phyloP scores from a whole-genome alignment of 2,113 vertebrate species.

The Rhinolophus ferrumequinum region DNA sequence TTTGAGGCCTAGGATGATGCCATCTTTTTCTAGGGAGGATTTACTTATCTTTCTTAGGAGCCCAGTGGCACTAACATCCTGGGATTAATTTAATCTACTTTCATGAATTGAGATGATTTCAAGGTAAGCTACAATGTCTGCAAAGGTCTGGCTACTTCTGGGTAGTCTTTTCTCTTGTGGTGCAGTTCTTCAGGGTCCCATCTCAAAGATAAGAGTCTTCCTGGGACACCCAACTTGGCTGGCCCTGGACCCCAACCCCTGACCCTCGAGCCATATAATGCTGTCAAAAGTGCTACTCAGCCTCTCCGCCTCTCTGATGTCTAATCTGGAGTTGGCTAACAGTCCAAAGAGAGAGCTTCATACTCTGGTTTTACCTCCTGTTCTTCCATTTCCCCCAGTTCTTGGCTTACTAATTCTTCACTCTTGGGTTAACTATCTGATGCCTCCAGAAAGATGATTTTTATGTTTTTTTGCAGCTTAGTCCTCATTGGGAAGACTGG shows the following conservation, averaged over 20 bases:
- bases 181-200: not conserved
- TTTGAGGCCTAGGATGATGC: not conserved
- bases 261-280: not conserved
- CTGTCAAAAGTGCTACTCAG: not conserved
- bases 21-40: not conserved
- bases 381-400: not conserved
- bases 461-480: not conserved
- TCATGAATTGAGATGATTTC: not conserved
- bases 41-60: not conserved
- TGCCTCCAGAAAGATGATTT: not conserved
- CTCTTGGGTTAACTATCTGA: not conserved
- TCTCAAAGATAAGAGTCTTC: not conserved
- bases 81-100: not conserved
- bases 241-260: not conserved
- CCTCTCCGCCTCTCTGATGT: not conserved
- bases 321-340: not conserved
- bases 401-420: not conserved
- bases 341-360: not conserved
- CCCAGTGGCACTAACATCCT: not conserved
- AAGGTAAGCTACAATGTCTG: not conserved
- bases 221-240: not conserved
- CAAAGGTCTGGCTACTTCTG: not conserved
- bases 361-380: not conserved
- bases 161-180: not conserved
- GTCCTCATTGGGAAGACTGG: not conserved